phyloP scores from a whole-genome alignment of 1,140 invertebrate genomes.

The Cotesia typhae region DNA sequence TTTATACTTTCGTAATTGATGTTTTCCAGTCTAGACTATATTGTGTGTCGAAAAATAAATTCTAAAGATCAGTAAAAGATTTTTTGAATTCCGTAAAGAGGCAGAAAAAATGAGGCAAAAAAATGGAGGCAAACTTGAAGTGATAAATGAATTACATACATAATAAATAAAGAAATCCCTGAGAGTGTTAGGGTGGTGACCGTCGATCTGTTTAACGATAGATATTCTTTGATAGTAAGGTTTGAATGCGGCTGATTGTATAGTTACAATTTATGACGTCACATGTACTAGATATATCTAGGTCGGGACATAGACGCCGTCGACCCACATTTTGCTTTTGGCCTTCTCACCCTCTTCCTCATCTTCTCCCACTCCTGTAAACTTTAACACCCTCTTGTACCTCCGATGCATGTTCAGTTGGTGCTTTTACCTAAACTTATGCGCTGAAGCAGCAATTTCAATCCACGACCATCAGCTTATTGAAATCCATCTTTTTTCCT shows the following conservation, averaged over 20 bases:
- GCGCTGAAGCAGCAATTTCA: constrained; percentile 33
- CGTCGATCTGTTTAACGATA: background rate
- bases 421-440: background rate
- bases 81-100: background rate
- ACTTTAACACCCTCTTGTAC: constrained; percentile 4
- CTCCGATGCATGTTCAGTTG: constrained; percentile 6
- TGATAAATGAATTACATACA: too few species aligned
- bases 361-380: background rate
- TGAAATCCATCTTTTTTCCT: constrained; percentile 30
- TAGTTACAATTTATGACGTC: constrained; percentile 51
- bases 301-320: constrained; percentile 54
- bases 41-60: too few species aligned
- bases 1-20: too few species aligned
- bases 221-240: background rate
- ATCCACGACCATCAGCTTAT: constrained; percentile 26
- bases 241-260: background rate
- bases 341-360: constrained; percentile 13
- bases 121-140: background rate
- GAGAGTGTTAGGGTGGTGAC: background rate
- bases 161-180: too few species aligned
- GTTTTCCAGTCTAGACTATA: too few species aligned
- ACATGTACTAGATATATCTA: constrained; percentile 54
- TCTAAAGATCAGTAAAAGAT: too few species aligned
- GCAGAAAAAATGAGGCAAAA: background rate
- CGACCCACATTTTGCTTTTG: constrained; percentile 55